Evolutionary conservation across 1,140 invertebrate species (phyloP), one percentile per base, ranked within the genome.

Genomic region (Schmidtea mediterranea): DNA sequence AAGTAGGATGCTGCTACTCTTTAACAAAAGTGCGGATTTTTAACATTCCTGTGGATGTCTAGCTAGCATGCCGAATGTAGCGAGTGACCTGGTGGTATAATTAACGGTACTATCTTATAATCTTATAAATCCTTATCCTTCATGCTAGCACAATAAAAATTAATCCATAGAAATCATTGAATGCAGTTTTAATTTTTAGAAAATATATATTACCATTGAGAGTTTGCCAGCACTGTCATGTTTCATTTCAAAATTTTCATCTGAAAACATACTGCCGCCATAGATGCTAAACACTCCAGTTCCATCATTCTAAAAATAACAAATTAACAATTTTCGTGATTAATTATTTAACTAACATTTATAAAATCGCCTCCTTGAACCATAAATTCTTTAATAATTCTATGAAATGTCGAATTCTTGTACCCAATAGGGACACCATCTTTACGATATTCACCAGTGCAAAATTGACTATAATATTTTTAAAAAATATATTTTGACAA

Each of bases 311-410:
- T 94, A 67, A 51, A 74, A 72, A 49, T 37, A 37, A n/a, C n/a
- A n/a, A n/a, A 22, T 52, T 22, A 24, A 48, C 16, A 16, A 16
- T 21, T 52, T 43, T 9, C 18, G 8, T 18, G 22, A 38, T n/a
- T 19, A 23, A 18, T 12, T 21, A 51, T 19, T 13, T 23, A 15
- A 18, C 43, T 21, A 74, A 84, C 82, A 73, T 86, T 84, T 1
- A 89, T 78, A 74, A 97, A 95, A 69, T 98, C 90, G 16, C 90
- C 90, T 49, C 89, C 89, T 75, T 95, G 87, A 56, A 95, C 86
- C 87, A 97, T 95, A 55, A 76, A 75, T 58, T 75, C 87, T 69
- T 97, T 97, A 46, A 97, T 95, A 37, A 98, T 86, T 65, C 90
- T 66, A 65, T 98, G 92, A 68, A 98, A 98, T 60, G 78, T 77